Evolutionary conservation across 2,888 invertebrate species (phyloP).

Genomic region (Chaetoderma sp.): DNA sequence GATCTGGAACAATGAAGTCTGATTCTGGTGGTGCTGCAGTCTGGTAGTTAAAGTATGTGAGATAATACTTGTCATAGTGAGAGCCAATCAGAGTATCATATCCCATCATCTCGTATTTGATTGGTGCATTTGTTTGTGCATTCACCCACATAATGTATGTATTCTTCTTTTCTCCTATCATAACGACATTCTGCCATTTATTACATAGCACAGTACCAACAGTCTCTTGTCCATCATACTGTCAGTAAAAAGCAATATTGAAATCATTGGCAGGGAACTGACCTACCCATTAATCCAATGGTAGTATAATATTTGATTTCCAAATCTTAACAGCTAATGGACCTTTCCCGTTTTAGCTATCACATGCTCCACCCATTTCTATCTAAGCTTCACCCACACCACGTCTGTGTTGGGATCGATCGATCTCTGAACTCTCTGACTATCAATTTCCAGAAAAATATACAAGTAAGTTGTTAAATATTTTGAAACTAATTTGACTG

Average conservation of each 20-base stretch:
- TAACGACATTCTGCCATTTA: slow-evolving; percentile 81
- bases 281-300: no score
- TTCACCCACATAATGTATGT: slow-evolving; percentile 88
- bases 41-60: slow-evolving; percentile 80
- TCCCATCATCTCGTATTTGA: slow-evolving; percentile 93
- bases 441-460: no score
- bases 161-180: slow-evolving; percentile 83
- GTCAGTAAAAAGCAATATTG: slow-evolving; percentile 26
- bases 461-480: no score
- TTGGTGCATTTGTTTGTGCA: slow-evolving; percentile 69
- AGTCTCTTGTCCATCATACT: slow-evolving; percentile 70
- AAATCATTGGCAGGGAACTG: no score
- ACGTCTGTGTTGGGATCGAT: no score
- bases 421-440: no score
- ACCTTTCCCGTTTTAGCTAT: no score
- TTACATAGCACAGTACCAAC: slow-evolving; percentile 80
- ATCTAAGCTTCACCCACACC: no score
- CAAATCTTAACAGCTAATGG: no score
- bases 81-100: slow-evolving; percentile 93
- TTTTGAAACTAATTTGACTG: no score
- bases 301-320: background rate
- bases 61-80: slow-evolving; percentile 94
- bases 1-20: slow-evolving; percentile 46
- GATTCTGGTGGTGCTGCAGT: slow-evolving; percentile 31
- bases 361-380: no score